phyloP scores from a whole-genome alignment of 2,888 invertebrate species.

The Silvanus unidentatus region DNA sequence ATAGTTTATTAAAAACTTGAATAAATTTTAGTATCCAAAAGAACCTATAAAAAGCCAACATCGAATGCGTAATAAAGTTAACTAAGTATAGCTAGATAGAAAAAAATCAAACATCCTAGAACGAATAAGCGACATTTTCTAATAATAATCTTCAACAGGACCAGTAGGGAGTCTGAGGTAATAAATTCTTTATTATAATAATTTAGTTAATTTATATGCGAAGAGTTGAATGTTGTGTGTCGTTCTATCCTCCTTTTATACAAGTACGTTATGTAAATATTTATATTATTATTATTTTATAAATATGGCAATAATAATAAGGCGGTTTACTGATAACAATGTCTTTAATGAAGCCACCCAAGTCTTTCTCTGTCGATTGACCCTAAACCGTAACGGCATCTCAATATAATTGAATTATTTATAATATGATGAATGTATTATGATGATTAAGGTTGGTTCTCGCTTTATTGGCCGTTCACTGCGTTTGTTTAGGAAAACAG shows the following conservation, averaged over 20 bases:
- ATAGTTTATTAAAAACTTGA: too few relatives aligned
- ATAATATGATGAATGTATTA: constrained; percentile 19
- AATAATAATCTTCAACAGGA: background rate
- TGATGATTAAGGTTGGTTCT: too few relatives aligned
- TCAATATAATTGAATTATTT: constrained; percentile 47
- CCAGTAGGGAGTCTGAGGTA: constrained; percentile 25
- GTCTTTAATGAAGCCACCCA: constrained; percentile 44
- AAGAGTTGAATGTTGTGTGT: constrained; percentile 27
- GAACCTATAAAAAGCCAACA: background rate
- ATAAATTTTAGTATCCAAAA: too few relatives aligned
- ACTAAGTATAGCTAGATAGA: too few relatives aligned
- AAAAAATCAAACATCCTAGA: constrained; percentile 5
- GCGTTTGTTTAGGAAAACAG: too few relatives aligned
- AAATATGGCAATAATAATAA: constrained; percentile 20
- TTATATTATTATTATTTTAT: constrained; percentile 5
- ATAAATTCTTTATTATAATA: constrained; percentile 19
- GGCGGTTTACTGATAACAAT: constrained; percentile 26
- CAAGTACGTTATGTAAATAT: too few relatives aligned
- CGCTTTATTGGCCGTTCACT: too few relatives aligned
- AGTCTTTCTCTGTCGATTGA: constrained; percentile 18
- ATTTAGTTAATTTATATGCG: constrained; percentile 36
- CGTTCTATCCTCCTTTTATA: too few relatives aligned
- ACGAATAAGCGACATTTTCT: background rate
- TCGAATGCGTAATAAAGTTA: background rate
- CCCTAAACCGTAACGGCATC: constrained; percentile 37